phyloP scores from a whole-genome alignment of 2,797 vertebrate species.

The Todus mexicanus region DNA sequence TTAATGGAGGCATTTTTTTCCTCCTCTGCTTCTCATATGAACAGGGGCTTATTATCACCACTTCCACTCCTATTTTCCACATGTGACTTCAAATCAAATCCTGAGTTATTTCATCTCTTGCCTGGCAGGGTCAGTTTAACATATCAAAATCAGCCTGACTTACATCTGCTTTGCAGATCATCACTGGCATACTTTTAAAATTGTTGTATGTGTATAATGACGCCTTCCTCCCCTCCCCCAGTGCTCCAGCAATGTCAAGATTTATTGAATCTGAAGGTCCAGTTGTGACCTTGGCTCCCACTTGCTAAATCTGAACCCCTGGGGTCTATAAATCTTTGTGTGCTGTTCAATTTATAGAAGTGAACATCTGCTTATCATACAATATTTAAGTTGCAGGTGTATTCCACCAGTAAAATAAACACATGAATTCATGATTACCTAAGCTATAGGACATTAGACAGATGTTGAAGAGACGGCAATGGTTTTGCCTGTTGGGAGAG shows the following conservation, averaged over 20 bases:
- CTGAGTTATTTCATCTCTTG: conserved; percentile 63
- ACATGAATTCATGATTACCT: conserved; percentile 6
- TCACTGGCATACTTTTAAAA: conserved; percentile 54
- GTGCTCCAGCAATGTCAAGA: conserved; percentile 46
- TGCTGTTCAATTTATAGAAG: conserved; percentile 65
- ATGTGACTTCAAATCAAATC: conserved; percentile 54
- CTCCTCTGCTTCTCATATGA: neutral
- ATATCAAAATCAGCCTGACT: conserved; percentile 60
- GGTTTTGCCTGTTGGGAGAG: conserved; percentile 5
- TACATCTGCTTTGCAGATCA: conserved; percentile 73
- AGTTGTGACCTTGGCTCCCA: conserved; percentile 66
- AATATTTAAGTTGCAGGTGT: conserved; percentile 72
- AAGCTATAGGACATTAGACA: conserved; percentile 14
- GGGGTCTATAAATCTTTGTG: conserved; percentile 60
- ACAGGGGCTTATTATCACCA: neutral
- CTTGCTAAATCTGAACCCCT: conserved; percentile 61
- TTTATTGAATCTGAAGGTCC: conserved; percentile 75
- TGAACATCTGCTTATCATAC: conserved; percentile 71
- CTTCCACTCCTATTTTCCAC: conserved; percentile 50
- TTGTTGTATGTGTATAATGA: conserved; percentile 57
- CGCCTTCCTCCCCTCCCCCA: conserved; percentile 32
- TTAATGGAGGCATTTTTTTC: neutral
- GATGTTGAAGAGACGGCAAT: conserved; percentile 4
- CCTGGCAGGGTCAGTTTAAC: conserved; percentile 46
- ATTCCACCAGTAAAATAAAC: conserved; percentile 72